phyloP scores from a whole-genome alignment of 2,113 vertebrate species.

The Panthera uncia region DNA sequence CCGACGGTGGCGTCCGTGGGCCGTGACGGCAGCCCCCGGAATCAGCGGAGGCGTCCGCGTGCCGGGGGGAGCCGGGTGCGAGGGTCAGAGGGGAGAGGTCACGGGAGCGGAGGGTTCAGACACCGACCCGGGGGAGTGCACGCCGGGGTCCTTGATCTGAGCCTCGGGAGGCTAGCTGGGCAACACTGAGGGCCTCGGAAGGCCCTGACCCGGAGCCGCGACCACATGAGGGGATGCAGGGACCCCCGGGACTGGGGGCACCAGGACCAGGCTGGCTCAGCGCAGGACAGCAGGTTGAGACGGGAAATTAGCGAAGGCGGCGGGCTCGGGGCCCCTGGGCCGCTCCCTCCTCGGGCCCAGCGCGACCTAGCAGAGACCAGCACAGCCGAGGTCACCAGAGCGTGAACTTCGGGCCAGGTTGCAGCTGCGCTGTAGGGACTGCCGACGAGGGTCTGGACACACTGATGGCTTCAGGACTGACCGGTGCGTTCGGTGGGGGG shows the following conservation, averaged over 20 bases:
- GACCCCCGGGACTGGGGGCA: no score
- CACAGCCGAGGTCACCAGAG: rapidly evolving
- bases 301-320: neutral
- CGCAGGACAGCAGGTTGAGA: neutral
- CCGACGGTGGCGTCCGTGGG: rapidly evolving
- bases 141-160: neutral
- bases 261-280: neutral
- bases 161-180: neutral
- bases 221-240: neutral
- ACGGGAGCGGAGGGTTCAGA: neutral
- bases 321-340: no score
- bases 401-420: neutral
- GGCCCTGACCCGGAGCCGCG: no score
- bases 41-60: rapidly evolving
- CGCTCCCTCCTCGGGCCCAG: neutral
- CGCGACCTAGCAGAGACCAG: neutral
- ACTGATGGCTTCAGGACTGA: neutral
- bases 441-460: neutral
- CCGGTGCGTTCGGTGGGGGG: rapidly evolving
- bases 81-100: neutral
- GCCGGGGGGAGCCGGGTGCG: rapidly evolving
- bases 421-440: neutral
- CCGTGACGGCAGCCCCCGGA: neutral
- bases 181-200: no score
- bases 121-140: rapidly evolving